Percentiles rank a stretch among this genome's conserved stretches.
Conservation (phyloP, 2,113 vertebrate species). For the Anarhynchus alexandrinus region DNA sequence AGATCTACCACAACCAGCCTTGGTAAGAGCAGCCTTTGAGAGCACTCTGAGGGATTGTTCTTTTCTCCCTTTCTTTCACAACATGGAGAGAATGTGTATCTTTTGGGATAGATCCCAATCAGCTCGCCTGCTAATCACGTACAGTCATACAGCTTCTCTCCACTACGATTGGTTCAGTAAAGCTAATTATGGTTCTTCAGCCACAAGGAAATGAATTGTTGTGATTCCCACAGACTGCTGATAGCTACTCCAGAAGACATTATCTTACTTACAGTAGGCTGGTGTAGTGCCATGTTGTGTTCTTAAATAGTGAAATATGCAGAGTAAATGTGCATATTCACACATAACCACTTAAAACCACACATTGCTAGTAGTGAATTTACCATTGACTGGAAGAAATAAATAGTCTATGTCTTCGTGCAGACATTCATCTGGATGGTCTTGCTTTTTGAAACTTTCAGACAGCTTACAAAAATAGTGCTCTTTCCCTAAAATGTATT, state of each 20-base stretch:
- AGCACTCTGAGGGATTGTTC: not conserved
- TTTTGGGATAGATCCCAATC: not conserved
- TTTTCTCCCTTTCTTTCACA: not conserved
- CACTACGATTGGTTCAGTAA: not conserved
- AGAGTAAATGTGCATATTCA: not conserved
- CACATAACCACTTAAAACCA: not conserved
- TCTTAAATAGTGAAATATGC: not conserved
- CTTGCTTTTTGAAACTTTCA: not conserved
- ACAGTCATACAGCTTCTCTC: not conserved
- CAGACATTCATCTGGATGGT: not conserved
- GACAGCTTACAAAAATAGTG: not conserved
- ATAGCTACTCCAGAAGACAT: not conserved
- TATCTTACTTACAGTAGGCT: not conserved
- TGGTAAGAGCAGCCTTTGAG: not conserved
- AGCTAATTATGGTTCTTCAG: not conserved
- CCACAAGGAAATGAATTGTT: not conserved
- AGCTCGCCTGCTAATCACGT: not conserved
- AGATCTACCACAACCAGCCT: not conserved
- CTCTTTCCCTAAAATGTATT: not conserved
- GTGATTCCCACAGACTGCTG: not conserved
- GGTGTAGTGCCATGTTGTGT: not conserved
- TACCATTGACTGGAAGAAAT: not conserved
- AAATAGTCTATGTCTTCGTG: not conserved
- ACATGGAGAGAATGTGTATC: not conserved
- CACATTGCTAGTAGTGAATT: not conserved